Conservation (phyloP, 53 echinoderm and acorn worm genomes). For the Hippasteria phrygiana region DNA sequence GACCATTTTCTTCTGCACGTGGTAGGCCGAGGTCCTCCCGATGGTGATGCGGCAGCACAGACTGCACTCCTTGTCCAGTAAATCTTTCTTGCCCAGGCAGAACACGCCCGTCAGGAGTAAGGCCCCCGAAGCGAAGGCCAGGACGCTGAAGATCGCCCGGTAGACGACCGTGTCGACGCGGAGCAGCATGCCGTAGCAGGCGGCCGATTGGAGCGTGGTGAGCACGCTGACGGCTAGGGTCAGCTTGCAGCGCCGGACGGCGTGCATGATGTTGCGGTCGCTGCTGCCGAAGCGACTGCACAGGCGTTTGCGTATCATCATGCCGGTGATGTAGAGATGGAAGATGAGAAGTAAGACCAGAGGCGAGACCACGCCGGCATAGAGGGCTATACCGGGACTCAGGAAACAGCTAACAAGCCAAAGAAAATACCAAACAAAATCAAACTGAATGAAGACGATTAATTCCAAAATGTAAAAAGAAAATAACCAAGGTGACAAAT, state of each 20-base stretch:
- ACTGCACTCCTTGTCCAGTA: conserved; percentile 48
- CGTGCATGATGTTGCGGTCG: conserved; percentile 58
- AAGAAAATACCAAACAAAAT: background rate
- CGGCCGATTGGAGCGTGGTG: conserved; percentile 19
- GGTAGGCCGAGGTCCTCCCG: conserved; percentile 42
- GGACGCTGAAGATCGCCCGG: conserved; percentile 10
- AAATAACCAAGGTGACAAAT: no score
- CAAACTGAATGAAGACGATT: no score
- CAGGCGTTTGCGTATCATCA: conserved; percentile 42
- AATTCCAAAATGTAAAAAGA: no score
- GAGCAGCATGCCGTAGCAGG: conserved; percentile 53
- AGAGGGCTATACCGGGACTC: conserved; percentile 35
- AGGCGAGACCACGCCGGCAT: conserved; percentile 34
- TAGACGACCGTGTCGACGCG: background rate
- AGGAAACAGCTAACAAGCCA: conserved; percentile 41
- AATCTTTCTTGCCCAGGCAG: conserved; percentile 57
- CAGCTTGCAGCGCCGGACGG: conserved; percentile 53
- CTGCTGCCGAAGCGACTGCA: conserved; percentile 60
- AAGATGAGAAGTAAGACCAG: conserved; percentile 39
- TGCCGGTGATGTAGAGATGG: conserved; percentile 36
- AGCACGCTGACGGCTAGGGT: conserved; percentile 30
- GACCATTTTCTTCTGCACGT: conserved; percentile 51
- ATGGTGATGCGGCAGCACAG: conserved; percentile 39
- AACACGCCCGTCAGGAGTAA: conserved; percentile 46
- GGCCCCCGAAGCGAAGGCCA: conserved; percentile 20